A percentile compares a stretch with the other conserved stretches of the same genome.
phyloP scores from a whole-genome alignment of 1,140 invertebrate species.

The Pseudobourletiella spinata region DNA sequence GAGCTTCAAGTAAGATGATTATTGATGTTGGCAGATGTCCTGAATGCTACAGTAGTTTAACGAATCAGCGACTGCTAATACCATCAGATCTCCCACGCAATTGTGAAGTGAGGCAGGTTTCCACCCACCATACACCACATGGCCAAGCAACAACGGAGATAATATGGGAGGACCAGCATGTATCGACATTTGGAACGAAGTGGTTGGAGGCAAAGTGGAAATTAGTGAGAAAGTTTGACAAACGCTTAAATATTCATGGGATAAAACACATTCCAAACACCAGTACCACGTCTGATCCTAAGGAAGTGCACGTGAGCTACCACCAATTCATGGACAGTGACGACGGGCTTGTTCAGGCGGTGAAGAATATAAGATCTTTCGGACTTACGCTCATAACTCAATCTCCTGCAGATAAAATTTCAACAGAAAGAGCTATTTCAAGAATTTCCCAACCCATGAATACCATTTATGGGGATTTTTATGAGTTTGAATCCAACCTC shows the following conservation, averaged over 20 bases:
- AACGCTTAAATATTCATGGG: neutral
- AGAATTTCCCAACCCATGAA: constrained; percentile 27
- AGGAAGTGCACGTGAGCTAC: constrained; percentile 6
- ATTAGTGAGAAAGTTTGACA: neutral
- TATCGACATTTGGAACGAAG: constrained; percentile 12
- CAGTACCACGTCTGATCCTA: neutral
- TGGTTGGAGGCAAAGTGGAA: constrained; percentile 13
- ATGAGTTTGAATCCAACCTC: constrained; percentile 16
- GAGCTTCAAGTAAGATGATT: neutral
- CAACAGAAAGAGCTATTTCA: constrained; percentile 15
- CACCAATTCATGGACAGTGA: constrained; percentile 21
- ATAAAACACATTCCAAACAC: neutral
- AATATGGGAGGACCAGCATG: constrained; percentile 25
- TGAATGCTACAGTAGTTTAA: constrained; percentile 24
- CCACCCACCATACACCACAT: neutral
- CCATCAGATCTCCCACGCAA: constrained; percentile 9
- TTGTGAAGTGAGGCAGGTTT: neutral
- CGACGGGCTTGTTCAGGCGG: constrained; percentile 12
- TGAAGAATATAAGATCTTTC: constrained; percentile 14
- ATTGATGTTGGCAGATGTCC: constrained; percentile 13
- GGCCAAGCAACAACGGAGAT: neutral
- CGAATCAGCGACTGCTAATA: constrained; percentile 19
- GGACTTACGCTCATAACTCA: constrained; percentile 24
- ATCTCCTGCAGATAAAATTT: constrained; percentile 4
- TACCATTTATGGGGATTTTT: constrained; percentile 29